Evolutionary conservation across 2,797 vertebrate species (phyloP).

Genomic region (Dipus sagitta): DNA sequence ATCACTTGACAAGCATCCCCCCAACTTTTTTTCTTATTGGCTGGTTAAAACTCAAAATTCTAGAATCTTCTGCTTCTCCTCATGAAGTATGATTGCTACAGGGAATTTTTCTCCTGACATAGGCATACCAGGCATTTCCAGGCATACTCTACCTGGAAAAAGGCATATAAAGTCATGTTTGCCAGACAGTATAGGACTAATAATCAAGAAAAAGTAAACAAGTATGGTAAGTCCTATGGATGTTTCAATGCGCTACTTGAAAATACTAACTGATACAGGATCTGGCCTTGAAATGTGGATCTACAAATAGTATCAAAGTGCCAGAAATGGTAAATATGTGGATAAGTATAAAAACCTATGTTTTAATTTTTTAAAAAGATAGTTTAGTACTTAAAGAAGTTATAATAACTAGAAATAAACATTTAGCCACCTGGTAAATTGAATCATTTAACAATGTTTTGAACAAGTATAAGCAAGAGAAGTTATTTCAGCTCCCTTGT

Average conservation of each 20-base stretch:
- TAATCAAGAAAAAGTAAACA: background rate
- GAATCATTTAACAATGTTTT: background rate
- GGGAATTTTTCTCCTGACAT: background rate
- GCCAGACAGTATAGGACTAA: background rate
- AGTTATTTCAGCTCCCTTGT: background rate
- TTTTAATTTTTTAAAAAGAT: background rate
- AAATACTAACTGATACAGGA: background rate
- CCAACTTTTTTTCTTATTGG: background rate
- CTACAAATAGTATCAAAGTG: background rate
- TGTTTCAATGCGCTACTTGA: background rate
- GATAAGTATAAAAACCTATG: background rate
- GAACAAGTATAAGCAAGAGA: background rate
- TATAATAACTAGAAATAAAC: background rate
- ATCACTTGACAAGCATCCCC: background rate
- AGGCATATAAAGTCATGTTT: background rate
- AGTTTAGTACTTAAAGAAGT: background rate
- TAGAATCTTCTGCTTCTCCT: constrained; percentile 5
- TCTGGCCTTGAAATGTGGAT: background rate
- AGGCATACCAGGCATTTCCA: no score
- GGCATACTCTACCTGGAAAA: background rate
- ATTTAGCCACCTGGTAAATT: background rate
- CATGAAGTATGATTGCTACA: background rate
- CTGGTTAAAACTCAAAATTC: background rate
- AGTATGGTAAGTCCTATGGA: background rate
- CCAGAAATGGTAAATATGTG: background rate